Base-by-base conservation (phyloP, 2,888 invertebrate species). In the Crossocerus cetratus region DNA sequence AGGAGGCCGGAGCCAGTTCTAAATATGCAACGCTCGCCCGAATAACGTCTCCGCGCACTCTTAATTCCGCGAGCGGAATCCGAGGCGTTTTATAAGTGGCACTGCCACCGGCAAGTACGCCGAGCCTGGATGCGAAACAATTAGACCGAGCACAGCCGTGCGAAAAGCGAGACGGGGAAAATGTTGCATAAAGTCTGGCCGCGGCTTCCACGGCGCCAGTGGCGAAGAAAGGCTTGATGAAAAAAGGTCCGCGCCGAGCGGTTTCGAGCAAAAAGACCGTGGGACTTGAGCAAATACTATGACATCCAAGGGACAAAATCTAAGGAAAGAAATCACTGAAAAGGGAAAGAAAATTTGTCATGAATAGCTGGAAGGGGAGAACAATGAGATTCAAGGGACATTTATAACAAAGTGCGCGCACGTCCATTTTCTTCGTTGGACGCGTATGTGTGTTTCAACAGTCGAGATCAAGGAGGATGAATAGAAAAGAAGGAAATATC, bases 41-140 rank as follows among this genome's bases (percentile, higher is more conserved):
- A 44, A 14, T 44, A 2, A 3, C 45, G 44, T 18, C 32, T 3
- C 32, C 22, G n/a, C 54, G 2, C 22, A 58, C 8, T 49, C 49
- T 49, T 72, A 43, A 69, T 72, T 69, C 64, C 49, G 32, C 18
- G 16, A 62, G 44, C 66, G 49, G 70, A 55, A 63, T 63, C 58
- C 44, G 55, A 59, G 43, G 65, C 58, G 70, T 58, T 20, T 56
- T 23, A 42, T 57, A 66, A 68, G 61, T 20, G 11, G 32, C 32
- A 32, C 8, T 32, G 32, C 32, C 11, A 59, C 45, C 56, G 13
- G 45, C 44, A 21, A 62, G 63, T 69, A 59, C 49, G 58, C 60
- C 23, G n/a, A 44, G 23, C 16, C 44, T 58, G 32, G 54, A 56
- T 53, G 65, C 59, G 60, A 66, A 45, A 76, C 71, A 66, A 78